Percentiles rank a stretch among this genome's conserved stretches.
Evolutionary conservation across 2,113 vertebrate species (phyloP).

Genomic region (Ursus arctos): DNA sequence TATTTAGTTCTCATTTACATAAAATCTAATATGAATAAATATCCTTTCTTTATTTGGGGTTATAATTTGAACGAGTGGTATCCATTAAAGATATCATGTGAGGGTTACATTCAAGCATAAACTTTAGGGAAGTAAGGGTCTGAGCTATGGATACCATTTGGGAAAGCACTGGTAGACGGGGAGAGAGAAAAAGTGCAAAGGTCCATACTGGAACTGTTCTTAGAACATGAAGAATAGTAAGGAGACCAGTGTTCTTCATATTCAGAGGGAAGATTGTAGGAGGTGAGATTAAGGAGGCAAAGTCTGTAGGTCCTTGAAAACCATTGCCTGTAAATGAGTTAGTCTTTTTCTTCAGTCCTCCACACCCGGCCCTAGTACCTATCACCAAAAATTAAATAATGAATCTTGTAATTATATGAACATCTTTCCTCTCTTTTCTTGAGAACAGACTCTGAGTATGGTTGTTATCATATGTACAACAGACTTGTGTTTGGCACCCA

Average conservation of each 20-base stretch:
- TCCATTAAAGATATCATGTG: neutral
- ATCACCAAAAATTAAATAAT: neutral
- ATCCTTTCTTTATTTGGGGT: neutral
- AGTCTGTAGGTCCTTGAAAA: neutral
- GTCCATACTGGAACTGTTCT: neutral
- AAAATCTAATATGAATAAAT: neutral
- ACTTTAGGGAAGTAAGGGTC: neutral
- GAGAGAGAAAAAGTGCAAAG: neutral
- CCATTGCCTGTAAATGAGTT: neutral
- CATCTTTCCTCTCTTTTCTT: neutral
- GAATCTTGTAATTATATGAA: neutral
- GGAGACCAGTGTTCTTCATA: neutral
- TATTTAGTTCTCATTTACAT: neutral
- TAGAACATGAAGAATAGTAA: neutral
- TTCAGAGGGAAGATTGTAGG: neutral
- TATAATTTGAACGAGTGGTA: neutral
- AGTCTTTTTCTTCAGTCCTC: neutral
- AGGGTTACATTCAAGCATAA: neutral
- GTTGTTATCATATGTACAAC: neutral
- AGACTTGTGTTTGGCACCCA: neutral
- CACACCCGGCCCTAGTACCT: accelerated
- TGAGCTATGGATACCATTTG: neutral
- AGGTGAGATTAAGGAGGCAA: neutral
- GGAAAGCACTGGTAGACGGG: neutral
- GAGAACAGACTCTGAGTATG: neutral